phyloP scores from a whole-genome alignment of 2,113 vertebrate species.

The Odontophorus gujanensis region DNA sequence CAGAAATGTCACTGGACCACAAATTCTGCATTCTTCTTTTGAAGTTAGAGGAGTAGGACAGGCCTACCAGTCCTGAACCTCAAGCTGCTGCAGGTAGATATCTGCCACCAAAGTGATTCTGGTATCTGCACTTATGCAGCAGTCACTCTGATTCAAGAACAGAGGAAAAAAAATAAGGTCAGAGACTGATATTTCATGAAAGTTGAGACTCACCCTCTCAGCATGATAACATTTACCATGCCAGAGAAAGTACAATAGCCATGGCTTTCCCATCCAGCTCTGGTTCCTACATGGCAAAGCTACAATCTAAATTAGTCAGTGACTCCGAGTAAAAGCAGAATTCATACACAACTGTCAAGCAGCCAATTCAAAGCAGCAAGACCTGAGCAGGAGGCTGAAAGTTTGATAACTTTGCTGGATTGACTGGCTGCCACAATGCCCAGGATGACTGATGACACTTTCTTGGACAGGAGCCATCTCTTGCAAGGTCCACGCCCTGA shows the following conservation, averaged over 20 bases:
- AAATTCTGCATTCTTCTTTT: neutral
- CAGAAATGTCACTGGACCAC: neutral
- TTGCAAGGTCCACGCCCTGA: constrained; percentile 44
- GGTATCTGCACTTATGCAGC: constrained; percentile 2
- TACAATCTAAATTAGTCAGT: constrained; percentile 59
- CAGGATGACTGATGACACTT: constrained; percentile 54
- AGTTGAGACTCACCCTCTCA: constrained; percentile 14
- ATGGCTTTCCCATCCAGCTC: constrained; percentile 39
- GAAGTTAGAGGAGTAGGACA: neutral
- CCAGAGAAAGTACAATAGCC: constrained; percentile 51
- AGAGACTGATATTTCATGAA: constrained; percentile 32
- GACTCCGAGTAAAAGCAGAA: constrained; percentile 61
- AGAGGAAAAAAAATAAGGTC: neutral
- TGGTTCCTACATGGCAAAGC: constrained; percentile 37
- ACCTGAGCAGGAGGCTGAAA: constrained; percentile 47
- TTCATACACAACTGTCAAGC: constrained; percentile 61
- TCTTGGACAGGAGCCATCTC: constrained; percentile 55
- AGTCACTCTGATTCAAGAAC: constrained; percentile 18
- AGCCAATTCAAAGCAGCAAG: constrained; percentile 63
- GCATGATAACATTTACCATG: constrained; percentile 61
- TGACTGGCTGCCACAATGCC: constrained; percentile 36
- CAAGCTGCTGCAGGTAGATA: constrained; percentile 18
- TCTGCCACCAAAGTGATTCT: constrained; percentile 5
- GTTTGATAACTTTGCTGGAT: constrained; percentile 33
- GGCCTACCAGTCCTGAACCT: neutral